Conservation (phyloP, 2,113 vertebrate species). For the Podarcis cretensis region DNA sequence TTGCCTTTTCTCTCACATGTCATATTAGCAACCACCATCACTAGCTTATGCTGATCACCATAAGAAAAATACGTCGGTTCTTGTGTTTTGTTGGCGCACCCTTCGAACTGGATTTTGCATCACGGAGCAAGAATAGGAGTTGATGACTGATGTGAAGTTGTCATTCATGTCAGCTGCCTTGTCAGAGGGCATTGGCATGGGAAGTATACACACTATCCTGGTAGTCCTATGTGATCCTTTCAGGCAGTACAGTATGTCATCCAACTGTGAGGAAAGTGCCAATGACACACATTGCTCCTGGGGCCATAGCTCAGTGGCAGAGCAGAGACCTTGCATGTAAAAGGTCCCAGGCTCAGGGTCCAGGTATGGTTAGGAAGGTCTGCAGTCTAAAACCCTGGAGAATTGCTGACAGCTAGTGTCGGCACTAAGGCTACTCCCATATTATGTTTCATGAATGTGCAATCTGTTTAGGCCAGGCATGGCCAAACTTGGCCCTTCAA, state of each 20-base stretch:
- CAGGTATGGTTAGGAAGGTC: not conserved
- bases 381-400: not conserved
- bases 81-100: not conserved
- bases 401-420: not conserved
- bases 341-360: not conserved
- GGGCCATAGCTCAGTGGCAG: not conserved
- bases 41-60: conserved; percentile 39
- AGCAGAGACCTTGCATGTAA: not conserved
- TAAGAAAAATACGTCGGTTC: not conserved
- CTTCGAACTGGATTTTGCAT: not conserved
- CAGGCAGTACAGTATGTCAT: not conserved
- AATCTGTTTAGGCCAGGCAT: too few relatives aligned
- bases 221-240: not conserved
- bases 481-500: too few relatives aligned
- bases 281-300: not conserved
- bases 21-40: not conserved
- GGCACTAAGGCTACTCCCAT: too few relatives aligned
- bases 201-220: not conserved
- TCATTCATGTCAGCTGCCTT: not conserved
- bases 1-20: conserved; percentile 26
- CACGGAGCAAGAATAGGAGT: not conserved
- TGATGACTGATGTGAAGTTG: not conserved
- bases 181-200: not conserved
- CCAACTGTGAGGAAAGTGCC: not conserved
- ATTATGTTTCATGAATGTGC: too few relatives aligned